These are phyloP conservation scores for Drosophila ambigua DNA, from an alignment of 1,140 invertebrate species.

Conservation along the genomic window DNA sequence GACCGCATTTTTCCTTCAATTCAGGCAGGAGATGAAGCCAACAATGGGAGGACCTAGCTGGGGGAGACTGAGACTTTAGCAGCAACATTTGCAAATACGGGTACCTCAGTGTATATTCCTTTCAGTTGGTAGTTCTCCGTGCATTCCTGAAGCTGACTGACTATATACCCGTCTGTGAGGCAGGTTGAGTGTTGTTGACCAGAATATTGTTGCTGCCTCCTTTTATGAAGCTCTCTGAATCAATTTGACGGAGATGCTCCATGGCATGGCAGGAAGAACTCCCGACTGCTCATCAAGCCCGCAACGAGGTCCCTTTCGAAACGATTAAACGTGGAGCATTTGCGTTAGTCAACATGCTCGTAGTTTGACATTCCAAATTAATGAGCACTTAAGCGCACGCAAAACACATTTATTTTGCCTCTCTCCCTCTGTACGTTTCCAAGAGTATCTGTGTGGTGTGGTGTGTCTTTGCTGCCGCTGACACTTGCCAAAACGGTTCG, in stretches of 20 bases:
- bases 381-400: conserved; percentile 80
- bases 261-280: conserved; percentile 16
- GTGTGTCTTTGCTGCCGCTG: conserved; percentile 14
- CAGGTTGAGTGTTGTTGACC: conserved; percentile 25
- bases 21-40: conserved; percentile 12
- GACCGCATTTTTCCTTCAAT: conserved; percentile 9
- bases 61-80: background rate
- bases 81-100: conserved; percentile 36
- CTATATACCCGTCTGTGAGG: conserved; percentile 23
- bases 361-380: conserved; percentile 76
- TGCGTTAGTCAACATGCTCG: conserved; percentile 46
- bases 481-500: conserved; percentile 32
- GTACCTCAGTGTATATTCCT: conserved; percentile 66
- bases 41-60: conserved; percentile 15
- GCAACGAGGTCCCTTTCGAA: conserved; percentile 52
- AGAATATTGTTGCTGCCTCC: conserved; percentile 8
- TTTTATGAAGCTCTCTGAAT: conserved; percentile 49
- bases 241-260: conserved; percentile 52
- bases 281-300: conserved; percentile 20
- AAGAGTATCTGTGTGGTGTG: background rate
- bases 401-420: conserved; percentile 74
- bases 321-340: conserved; percentile 60
- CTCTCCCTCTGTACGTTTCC: conserved; percentile 4
- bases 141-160: conserved; percentile 37
- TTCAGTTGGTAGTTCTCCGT: conserved; percentile 21